phyloP scores from a whole-genome alignment of 1,140 invertebrate species.

The Leptonema lineaticorne region DNA sequence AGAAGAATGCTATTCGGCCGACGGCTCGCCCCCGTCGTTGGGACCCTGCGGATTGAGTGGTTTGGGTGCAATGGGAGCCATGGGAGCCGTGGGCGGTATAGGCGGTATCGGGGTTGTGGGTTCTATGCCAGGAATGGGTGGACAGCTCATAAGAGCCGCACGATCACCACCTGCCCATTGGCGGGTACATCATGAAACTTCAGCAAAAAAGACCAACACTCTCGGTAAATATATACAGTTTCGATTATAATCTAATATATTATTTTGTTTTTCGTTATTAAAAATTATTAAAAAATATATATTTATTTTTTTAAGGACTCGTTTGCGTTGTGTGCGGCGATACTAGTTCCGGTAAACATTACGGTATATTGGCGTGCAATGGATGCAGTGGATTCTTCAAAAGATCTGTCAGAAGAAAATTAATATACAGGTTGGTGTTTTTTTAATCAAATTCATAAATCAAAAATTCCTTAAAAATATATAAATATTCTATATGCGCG shows the following conservation, averaged over 20 bases:
- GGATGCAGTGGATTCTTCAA: conserved; percentile 99
- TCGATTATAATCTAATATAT: too few species aligned
- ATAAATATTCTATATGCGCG: neutral
- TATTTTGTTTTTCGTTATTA: too few species aligned
- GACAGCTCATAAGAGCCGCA: conserved; percentile 37
- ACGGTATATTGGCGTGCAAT: conserved; percentile 98
- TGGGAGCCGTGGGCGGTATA: conserved; percentile 22
- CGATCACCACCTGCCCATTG: conserved; percentile 38
- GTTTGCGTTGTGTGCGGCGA: conserved; percentile 96
- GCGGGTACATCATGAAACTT: conserved; percentile 37
- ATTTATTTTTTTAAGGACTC: conserved; percentile 62
- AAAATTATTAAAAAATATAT: too few species aligned
- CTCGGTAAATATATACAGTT: conserved; percentile 28
- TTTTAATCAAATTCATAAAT: neutral
- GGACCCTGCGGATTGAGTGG: conserved; percentile 35
- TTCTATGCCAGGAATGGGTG: conserved; percentile 26
- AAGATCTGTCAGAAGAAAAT: conserved; percentile 90
- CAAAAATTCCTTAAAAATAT: neutral
- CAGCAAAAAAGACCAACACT: conserved; percentile 34
- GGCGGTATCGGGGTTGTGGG: conserved; percentile 14
- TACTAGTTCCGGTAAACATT: conserved; percentile 96
- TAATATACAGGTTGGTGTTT: conserved; percentile 88
- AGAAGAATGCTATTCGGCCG: conserved; percentile 38
- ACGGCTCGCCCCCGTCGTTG: conserved; percentile 35
- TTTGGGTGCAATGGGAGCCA: conserved; percentile 26